A percentile compares a stretch with the other conserved stretches of the same genome.
phyloP scores from a whole-genome alignment of 1,140 invertebrate species.

The Euwallacea similis region DNA sequence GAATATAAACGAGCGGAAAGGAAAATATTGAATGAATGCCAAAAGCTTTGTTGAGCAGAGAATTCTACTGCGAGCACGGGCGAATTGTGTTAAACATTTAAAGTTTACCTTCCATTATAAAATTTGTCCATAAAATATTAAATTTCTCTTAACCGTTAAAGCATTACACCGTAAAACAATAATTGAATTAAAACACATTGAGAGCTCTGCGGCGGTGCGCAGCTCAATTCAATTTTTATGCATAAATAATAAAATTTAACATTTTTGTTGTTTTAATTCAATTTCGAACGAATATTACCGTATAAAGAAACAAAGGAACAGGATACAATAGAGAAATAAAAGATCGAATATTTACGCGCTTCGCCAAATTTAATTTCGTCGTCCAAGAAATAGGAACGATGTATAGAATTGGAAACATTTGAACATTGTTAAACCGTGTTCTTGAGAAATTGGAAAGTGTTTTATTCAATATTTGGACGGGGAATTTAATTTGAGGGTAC shows the following conservation, averaged over 20 bases:
- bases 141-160: no score
- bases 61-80: background rate
- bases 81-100: background rate
- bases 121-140: no score
- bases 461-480: background rate
- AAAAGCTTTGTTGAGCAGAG: no score
- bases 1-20: no score
- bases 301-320: conserved; percentile 3
- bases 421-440: conserved; percentile 3
- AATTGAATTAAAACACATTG: no score
- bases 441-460: background rate
- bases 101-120: no score
- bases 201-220: no score
- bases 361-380: conserved; percentile 16
- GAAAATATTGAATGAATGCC: no score
- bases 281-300: conserved; percentile 9
- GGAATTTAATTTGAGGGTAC: background rate
- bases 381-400: conserved; percentile 9
- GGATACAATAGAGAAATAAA: conserved; percentile 15
- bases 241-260: background rate
- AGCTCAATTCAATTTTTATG: no score
- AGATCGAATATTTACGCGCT: conserved; percentile 15
- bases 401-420: conserved; percentile 1
- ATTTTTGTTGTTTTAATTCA: conserved; percentile 2
- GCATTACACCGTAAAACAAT: no score